Evolutionary conservation across 2,113 vertebrate species (phyloP), one percentile per base, ranked within the genome.

Genomic region (Raja brachyura): DNA sequence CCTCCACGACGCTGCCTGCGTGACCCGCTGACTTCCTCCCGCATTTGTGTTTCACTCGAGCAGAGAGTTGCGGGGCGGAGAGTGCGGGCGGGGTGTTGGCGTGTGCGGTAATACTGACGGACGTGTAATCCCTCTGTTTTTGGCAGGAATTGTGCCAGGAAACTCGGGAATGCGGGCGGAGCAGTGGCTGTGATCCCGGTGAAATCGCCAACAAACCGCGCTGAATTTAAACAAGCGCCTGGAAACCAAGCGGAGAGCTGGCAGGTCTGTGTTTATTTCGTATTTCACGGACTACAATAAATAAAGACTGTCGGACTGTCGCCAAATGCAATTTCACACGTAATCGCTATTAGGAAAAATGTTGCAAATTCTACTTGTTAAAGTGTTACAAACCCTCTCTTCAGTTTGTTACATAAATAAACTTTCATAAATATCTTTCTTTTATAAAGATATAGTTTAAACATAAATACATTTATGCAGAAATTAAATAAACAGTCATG

Each of bases 381-480:
- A 48, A 48, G 39, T 48, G 39, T 48, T 48, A 48, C 96, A 95
- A 95, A 95, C 88, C 88, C 48, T 95, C 95, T 95, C 96, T 96
- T 96, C 97, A 94, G 97, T 97, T 96, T 96, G 96, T 97, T 97
- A 97, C 97, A 97, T 97, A 97, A 97, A 97, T 97, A 97, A 97
- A 96, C n/a, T 95, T 96, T 96, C 97, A 97, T 97, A 97, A 97
- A 97, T 97, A 97, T 97, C 96, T 97, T 96, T 97, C 96, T 97
- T 90, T 92, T 92, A 97, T 97, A 97, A 97, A 97, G 97, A 97
- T 97, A 97, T 97, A 97, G 96, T 96, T 97, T 97, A 97, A 97
- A 97, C 96, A 97, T 97, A 97, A 97, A 97, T 97, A 97, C 96
- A 97, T 96, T 96, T 96, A 97, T 96, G 97, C 96, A 96, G 96